Percentiles rank a stretch among this genome's conserved stretches.
Conservation (phyloP, 2,888 invertebrate genomes). For the Sarcophaga rosellei region DNA sequence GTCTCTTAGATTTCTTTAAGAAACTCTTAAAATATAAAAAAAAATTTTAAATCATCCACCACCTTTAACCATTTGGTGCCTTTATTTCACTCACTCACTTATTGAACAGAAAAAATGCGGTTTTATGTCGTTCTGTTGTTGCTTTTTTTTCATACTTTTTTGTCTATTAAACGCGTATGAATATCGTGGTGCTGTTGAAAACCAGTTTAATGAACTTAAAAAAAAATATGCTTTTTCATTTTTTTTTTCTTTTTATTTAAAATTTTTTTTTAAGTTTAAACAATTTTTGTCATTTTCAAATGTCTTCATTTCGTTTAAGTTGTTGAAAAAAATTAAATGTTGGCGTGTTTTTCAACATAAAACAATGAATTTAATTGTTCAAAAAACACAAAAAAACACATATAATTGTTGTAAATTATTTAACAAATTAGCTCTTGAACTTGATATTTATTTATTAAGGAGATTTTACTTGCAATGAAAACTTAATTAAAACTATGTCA, state of each 20-base stretch:
- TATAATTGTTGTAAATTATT: slow-evolving; percentile 15
- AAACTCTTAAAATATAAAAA: not conserved
- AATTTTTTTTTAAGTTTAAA: slow-evolving; percentile 23
- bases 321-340: slow-evolving; percentile 35
- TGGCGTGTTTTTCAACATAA: slow-evolving; percentile 55
- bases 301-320: slow-evolving; percentile 16
- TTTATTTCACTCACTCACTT: slow-evolving; percentile 3
- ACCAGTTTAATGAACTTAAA: slow-evolving; percentile 79
- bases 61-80: not conserved
- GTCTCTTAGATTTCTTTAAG: slow-evolving; percentile 10
- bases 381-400: slow-evolving; percentile 11
- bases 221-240: slow-evolving; percentile 23
- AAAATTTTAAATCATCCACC: not conserved
- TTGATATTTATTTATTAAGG: slow-evolving; percentile 27
- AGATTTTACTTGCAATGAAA: not conserved
- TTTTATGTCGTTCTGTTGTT: slow-evolving; percentile 16
- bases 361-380: slow-evolving; percentile 24
- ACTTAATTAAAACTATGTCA: not conserved
- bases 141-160: not conserved
- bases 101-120: slow-evolving; percentile 31
- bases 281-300: slow-evolving; percentile 6
- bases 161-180: slow-evolving; percentile 18
- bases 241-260: slow-evolving; percentile 23
- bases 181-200: slow-evolving; percentile 67
- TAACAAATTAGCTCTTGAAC: slow-evolving; percentile 59